A percentile compares a stretch with the other conserved stretches of the same genome.
Evolutionary conservation across 2,888 invertebrate genomes (phyloP).

Genomic region (Cetonia aurata): DNA sequence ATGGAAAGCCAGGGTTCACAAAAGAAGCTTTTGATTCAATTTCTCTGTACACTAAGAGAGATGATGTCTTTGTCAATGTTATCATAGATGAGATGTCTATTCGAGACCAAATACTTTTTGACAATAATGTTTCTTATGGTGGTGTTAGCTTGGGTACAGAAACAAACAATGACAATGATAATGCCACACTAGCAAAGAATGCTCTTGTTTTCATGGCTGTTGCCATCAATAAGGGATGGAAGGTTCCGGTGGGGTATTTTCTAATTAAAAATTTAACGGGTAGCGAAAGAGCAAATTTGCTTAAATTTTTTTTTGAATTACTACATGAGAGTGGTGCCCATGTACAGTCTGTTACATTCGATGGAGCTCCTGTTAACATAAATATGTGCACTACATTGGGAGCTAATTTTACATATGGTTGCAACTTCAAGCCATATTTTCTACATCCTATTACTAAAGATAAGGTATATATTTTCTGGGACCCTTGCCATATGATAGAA

Average conservation of each 20-base stretch:
- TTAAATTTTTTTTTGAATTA: constrained; percentile 47
- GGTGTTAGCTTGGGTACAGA: constrained; percentile 52
- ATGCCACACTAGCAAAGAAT: constrained; percentile 52
- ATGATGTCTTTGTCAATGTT: constrained; percentile 44
- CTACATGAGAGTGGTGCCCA: constrained; percentile 48
- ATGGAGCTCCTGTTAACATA: constrained; percentile 51
- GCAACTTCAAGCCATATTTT: constrained; percentile 48
- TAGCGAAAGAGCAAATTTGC: constrained; percentile 49
- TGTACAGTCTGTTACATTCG: constrained; percentile 52
- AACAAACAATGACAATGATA: constrained; percentile 21
- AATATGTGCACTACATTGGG: constrained; percentile 32
- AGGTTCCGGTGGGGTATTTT: constrained; percentile 54
- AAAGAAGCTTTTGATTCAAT: constrained; percentile 50
- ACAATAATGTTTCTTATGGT: constrained; percentile 31
- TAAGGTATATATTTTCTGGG: constrained; percentile 48
- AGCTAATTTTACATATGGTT: constrained; percentile 29
- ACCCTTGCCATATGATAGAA: constrained; percentile 55
- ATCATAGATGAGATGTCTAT: constrained; percentile 51
- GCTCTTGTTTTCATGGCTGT: constrained; percentile 54
- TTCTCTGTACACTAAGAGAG: constrained; percentile 46
- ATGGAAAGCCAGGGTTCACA: constrained; percentile 36
- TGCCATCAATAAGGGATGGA: constrained; percentile 51
- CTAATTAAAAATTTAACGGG: constrained; percentile 40
- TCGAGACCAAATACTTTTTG: constrained; percentile 31
- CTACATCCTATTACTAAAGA: constrained; percentile 50